Evolutionary conservation across 2,888 invertebrate species (phyloP).

Genomic region (Drosophila rellima): DNA sequence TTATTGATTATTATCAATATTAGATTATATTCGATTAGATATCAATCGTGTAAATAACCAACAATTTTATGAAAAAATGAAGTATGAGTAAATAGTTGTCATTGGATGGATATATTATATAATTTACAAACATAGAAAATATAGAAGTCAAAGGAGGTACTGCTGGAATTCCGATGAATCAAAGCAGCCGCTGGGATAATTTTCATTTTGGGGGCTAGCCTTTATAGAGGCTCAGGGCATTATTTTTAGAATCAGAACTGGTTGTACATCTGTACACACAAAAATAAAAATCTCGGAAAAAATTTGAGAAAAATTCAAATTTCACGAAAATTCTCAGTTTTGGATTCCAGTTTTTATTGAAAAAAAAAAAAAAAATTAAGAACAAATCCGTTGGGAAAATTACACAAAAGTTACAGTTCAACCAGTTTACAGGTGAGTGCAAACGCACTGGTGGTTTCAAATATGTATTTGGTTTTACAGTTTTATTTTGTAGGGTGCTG

Average conservation of each 20-base stretch:
- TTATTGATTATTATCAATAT: no score
- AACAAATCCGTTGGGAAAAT: not conserved
- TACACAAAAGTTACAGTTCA: slow-evolving; percentile 1
- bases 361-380: not conserved
- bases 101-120: no score
- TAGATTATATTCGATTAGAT: no score
- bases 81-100: no score
- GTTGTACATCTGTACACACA: slow-evolving; percentile 55
- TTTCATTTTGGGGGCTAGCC: slow-evolving; percentile 3
- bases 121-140: no score
- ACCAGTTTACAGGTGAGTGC: slow-evolving; percentile 25
- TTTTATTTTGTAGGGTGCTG: not conserved
- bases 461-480: no score
- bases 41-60: no score
- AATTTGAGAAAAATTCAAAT: slow-evolving; percentile 39
- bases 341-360: slow-evolving; percentile 14
- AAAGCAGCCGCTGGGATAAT: not conserved
- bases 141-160: not conserved
- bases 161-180: not conserved
- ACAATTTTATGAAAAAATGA: no score
- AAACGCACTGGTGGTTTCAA: not conserved
- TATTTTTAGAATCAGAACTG: slow-evolving; percentile 50
- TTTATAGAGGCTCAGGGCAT: slow-evolving; percentile 3
- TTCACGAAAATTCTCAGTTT: slow-evolving; percentile 19
- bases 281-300: slow-evolving; percentile 58